These are phyloP conservation scores for Lordiphosa stackelbergi DNA, from an alignment of 1,140 invertebrate genomes.

Conservation along the genomic window DNA sequence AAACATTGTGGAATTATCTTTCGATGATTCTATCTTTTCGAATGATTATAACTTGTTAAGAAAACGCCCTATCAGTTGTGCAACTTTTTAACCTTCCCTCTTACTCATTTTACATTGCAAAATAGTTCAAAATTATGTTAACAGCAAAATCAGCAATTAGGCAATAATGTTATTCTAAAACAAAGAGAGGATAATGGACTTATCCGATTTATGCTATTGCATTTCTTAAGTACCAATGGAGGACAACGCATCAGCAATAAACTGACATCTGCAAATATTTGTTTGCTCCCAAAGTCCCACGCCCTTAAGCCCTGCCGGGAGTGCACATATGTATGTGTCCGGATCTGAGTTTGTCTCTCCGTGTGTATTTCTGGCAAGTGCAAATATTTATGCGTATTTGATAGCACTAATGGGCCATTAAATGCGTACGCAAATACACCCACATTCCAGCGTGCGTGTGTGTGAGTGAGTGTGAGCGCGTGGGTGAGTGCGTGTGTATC, in stretches of 20 bases:
- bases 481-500: constrained; percentile 10
- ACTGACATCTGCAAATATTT: constrained; percentile 54
- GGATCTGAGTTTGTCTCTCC: constrained; percentile 13
- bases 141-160: neutral
- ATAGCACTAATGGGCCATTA: constrained; percentile 75
- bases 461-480: constrained; percentile 2
- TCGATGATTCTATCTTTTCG: no score
- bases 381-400: constrained; percentile 75
- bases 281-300: constrained; percentile 6
- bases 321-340: constrained; percentile 20
- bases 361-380: constrained; percentile 56
- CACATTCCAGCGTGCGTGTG: constrained; percentile 24
- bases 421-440: constrained; percentile 73
- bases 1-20: no score
- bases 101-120: no score
- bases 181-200: constrained; percentile 1
- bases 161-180: constrained; percentile 4
- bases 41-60: no score
- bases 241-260: constrained; percentile 28
- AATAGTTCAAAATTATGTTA: no score
- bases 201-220: constrained; percentile 36
- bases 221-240: constrained; percentile 31
- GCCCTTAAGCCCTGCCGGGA: constrained; percentile 4
- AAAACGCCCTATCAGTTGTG: no score
- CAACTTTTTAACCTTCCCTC: no score